A percentile compares a stretch with the other conserved stretches of the same genome.
Evolutionary conservation across 2,888 invertebrate genomes (phyloP).

Genomic region (Caenorhabditis wallacei): DNA sequence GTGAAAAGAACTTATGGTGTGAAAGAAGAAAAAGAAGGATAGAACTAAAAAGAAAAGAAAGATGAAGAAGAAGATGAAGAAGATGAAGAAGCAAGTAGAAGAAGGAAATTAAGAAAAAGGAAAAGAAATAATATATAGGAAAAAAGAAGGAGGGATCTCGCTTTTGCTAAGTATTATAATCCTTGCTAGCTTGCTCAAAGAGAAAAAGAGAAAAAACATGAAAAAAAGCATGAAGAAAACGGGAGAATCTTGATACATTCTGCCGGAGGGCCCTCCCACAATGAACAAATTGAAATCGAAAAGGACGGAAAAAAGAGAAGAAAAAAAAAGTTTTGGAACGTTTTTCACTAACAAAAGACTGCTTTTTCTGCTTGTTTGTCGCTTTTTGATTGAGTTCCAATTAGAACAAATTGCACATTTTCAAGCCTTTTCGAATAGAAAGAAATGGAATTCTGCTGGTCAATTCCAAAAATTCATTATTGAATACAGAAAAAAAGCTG

Average conservation of each 20-base stretch:
- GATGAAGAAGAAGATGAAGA: not conserved
- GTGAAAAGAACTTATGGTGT: conserved; percentile 28
- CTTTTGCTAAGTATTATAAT: conserved; percentile 61
- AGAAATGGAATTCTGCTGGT: conserved; percentile 9
- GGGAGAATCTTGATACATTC: conserved; percentile 57
- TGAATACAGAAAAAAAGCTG: not conserved
- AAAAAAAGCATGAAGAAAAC: conserved; percentile 35
- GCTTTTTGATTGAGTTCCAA: conserved; percentile 52
- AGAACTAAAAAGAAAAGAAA: conserved; percentile 10
- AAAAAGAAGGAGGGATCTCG: conserved; percentile 32
- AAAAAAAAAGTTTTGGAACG: conserved; percentile 41
- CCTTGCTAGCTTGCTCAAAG: conserved; percentile 44
- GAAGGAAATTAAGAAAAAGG: conserved; percentile 39
- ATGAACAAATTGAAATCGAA: conserved; percentile 43
- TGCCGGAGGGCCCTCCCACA: conserved; percentile 13
- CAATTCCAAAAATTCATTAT: not conserved
- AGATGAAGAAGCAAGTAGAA: conserved; percentile 26
- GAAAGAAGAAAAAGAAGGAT: not conserved
- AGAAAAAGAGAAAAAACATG: conserved; percentile 22
- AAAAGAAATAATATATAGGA: conserved; percentile 35
- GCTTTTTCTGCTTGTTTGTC: conserved; percentile 44
- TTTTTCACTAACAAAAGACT: conserved; percentile 24
- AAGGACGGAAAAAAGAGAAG: conserved; percentile 26
- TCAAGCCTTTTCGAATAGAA: not conserved
- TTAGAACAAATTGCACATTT: conserved; percentile 29